These are phyloP conservation scores for Melipona bicolor DNA, from an alignment of 2,888 invertebrate genomes.

Conservation along the genomic window DNA sequence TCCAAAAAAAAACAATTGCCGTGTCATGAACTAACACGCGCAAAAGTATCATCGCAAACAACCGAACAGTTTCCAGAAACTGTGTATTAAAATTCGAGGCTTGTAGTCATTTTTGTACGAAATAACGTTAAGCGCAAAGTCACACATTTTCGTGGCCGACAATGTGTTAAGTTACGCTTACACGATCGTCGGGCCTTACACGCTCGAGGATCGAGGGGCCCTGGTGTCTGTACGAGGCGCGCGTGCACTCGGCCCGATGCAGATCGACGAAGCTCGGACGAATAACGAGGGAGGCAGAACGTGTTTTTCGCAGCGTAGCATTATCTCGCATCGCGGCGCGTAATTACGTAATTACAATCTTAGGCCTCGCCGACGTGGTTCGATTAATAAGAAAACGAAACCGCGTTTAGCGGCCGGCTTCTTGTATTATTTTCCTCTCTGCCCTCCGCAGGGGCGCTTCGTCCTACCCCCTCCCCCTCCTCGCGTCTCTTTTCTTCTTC, in stretches of 20 bases:
- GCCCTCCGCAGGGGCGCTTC: no score
- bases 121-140: no score
- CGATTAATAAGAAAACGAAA: constrained; percentile 62
- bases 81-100: no score
- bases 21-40: no score
- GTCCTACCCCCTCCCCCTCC: background rate
- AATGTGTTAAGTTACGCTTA: no score
- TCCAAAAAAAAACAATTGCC: no score
- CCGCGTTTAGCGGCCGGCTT: constrained; percentile 31
- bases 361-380: constrained; percentile 26
- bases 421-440: background rate
- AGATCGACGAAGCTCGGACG: constrained; percentile 40
- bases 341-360: constrained; percentile 64
- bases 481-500: background rate
- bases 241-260: background rate
- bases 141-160: no score
- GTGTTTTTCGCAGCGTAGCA: constrained; percentile 49
- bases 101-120: no score
- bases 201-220: no score
- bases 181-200: no score
- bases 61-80: no score
- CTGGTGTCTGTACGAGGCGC: background rate
- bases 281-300: constrained; percentile 38
- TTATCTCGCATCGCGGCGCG: constrained; percentile 54
- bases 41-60: no score